Percentiles rank a stretch among this genome's conserved stretches.
Conservation (phyloP, 2,888 invertebrate genomes). For the Phortica magna region DNA sequence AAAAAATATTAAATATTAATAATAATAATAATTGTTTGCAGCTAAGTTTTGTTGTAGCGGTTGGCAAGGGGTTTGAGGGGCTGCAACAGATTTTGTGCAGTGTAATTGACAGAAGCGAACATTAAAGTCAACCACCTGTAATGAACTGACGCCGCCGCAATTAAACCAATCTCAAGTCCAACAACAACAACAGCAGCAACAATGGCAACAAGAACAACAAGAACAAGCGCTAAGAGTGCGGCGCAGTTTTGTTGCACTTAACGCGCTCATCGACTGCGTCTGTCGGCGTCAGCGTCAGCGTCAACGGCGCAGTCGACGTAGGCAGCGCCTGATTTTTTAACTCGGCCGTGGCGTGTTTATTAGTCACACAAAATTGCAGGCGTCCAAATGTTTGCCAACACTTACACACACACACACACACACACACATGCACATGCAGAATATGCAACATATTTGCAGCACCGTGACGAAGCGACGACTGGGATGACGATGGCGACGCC, state of each 20-base stretch:
- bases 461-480: neutral
- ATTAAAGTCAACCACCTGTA: conserved; percentile 72
- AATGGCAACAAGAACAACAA: conserved; percentile 1
- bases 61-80: too few relatives aligned
- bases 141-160: conserved; percentile 74
- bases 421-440: too few relatives aligned
- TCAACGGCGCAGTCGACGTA: neutral
- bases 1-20: too few relatives aligned
- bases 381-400: conserved; percentile 1
- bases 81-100: neutral
- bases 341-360: conserved; percentile 18
- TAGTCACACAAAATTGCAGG: conserved; percentile 18
- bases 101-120: conserved; percentile 45
- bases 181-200: conserved; percentile 4
- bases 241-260: neutral
- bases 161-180: conserved; percentile 60
- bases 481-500: neutral
- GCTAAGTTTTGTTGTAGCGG: too few relatives aligned
- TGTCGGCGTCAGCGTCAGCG: neutral
- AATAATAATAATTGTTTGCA: too few relatives aligned
- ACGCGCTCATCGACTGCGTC: neutral
- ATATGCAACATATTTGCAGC: neutral
- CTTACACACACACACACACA: neutral
- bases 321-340: conserved; percentile 4
- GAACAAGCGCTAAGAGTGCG: neutral